Conservation (phyloP, 2,113 vertebrate species). For the Willisornis vidua region DNA sequence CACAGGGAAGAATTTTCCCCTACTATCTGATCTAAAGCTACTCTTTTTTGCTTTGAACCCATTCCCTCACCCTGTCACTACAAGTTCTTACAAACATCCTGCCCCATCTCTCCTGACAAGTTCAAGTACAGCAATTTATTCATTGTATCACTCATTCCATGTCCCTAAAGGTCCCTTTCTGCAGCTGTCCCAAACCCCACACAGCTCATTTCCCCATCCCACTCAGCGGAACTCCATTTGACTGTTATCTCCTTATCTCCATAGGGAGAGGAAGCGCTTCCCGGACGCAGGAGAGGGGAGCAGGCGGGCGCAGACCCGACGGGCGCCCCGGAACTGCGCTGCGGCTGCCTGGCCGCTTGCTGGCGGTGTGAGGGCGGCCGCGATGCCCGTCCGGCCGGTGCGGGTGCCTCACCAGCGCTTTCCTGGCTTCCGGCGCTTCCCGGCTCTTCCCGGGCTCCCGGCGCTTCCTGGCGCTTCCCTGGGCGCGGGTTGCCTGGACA, state of each 20-base stretch:
- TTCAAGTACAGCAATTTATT: neutral
- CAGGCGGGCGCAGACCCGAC: neutral
- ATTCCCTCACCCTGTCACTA: neutral
- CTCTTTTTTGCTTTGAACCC: neutral
- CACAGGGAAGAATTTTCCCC: neutral
- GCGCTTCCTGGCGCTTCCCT: neutral
- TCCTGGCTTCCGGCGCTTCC: neutral
- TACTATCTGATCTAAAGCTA: neutral
- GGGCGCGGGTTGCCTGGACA: neutral
- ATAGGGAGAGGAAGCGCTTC: neutral
- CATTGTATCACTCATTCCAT: neutral
- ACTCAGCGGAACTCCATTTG: neutral
- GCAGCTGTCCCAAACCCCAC: neutral
- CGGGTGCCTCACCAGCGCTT: neutral
- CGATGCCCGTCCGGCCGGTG: neutral
- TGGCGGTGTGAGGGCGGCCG: neutral
- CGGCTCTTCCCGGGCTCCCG: neutral
- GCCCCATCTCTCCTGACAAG: neutral
- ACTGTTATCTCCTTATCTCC: too few relatives aligned
- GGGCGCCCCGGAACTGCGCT: neutral
- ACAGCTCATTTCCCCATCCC: rapidly evolving
- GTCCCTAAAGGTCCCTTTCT: neutral
- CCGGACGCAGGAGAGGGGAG: neutral
- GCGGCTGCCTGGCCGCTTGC: neutral
- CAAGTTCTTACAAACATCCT: neutral